Evolutionary conservation across 2,113 vertebrate genomes (phyloP).

Genomic region (Ia io): DNA sequence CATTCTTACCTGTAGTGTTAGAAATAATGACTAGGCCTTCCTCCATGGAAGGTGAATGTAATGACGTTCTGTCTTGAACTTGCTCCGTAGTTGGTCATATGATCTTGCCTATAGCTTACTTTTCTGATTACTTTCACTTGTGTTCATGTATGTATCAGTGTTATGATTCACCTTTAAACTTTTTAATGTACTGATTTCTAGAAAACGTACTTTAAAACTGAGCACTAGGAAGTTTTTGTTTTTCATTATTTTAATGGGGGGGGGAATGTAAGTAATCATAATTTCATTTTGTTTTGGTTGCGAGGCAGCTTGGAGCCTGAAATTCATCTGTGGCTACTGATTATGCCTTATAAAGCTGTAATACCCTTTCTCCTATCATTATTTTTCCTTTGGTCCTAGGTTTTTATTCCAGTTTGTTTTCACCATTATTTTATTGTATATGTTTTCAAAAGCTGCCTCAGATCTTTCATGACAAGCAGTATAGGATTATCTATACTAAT

Average conservation of each 20-base stretch:
- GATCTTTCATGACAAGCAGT: neutral
- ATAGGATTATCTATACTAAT: neutral
- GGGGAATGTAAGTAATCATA: neutral
- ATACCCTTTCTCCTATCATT: neutral
- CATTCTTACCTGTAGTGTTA: neutral
- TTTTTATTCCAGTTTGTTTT: constrained; percentile 21
- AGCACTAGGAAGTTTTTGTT: neutral
- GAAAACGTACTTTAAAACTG: neutral
- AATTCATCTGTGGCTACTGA: neutral
- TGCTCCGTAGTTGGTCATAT: no score
- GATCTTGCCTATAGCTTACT: neutral
- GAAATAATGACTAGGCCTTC: neutral
- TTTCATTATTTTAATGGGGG: neutral
- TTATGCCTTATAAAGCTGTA: neutral
- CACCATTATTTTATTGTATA: neutral
- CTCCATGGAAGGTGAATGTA: neutral
- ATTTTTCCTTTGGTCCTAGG: neutral
- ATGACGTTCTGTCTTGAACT: neutral
- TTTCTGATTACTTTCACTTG: neutral
- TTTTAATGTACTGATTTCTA: neutral
- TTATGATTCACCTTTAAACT: neutral
- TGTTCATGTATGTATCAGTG: neutral
- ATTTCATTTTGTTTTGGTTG: neutral
- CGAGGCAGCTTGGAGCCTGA: neutral
- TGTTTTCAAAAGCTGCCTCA: neutral